Base-by-base conservation (phyloP, 1,140 invertebrate species). In the Ooceraea biroi region DNA sequence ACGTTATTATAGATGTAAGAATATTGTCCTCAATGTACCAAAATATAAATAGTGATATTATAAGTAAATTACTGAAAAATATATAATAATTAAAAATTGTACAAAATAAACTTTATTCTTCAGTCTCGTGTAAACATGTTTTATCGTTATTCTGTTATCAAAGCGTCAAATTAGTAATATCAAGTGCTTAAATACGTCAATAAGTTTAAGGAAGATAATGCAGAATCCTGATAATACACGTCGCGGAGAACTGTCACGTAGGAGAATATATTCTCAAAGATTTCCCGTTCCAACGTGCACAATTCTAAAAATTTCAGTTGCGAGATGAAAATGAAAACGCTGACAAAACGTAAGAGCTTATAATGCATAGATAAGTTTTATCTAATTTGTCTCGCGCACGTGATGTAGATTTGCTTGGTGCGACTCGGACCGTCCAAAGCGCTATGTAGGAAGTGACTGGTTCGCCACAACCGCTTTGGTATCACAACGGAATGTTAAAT, bases 401-500 rank as follows among this genome's bases (percentile, higher is more conserved):
- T 46, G 41, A 71, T 27, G 44, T 11, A 61, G 17, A 12, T 52
- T 44, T 12, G 11, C 30, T 7, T n/a, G 17, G 46, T 22, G 17
- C 48, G 17, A 57, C 5, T 14, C 17, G n/a, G 14, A 36, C 14
- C 8, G 52, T 46, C 0, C 41, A 11, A 60, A 60, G 25, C 57
- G 27, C 46, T 19, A 74, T 57, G 50, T 85, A 91, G 89, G 86
- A 89, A 90, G 84, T 63, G 80, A 66, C 50, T 57, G 57, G 57
- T 65, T 69, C 58, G 80, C 25, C 73, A 58, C 78, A 84, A 55
- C 19, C 66, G 77, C 80, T 52, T 77, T 84, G 36, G 48, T 90
- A 89, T 89, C 89, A 86, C 86, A 22, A 58, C 73, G 87, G 90
- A 91, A 91, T 91, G 86, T 72, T 89, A 90, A 90, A 88, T 90